A percentile compares a stretch with the other conserved stretches of the same genome.
These are phyloP conservation scores for Enteromius afrohamiltoni DNA, from an alignment of 2,797 vertebrate species.

Conservation along the genomic window DNA sequence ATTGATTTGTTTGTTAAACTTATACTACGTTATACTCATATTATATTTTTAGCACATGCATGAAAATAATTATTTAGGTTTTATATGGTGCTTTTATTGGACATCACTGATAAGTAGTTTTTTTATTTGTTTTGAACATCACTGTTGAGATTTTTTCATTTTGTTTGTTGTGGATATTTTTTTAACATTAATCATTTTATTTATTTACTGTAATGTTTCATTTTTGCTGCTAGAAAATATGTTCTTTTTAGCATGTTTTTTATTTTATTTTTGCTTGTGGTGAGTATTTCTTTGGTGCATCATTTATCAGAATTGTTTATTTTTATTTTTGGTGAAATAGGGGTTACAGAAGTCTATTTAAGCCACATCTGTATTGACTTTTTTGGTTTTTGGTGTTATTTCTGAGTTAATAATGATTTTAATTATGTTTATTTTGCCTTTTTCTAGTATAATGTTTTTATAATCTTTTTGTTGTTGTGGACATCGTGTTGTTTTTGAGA, in stretches of 20 bases:
- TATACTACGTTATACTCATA: too few species aligned
- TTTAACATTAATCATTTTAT: neutral
- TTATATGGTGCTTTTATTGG: neutral
- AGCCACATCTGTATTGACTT: too few species aligned
- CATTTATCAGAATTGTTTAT: neutral
- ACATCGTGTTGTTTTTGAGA: too few species aligned
- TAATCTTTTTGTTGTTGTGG: too few species aligned
- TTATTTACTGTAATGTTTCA: neutral
- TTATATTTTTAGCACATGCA: too few species aligned
- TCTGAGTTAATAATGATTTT: too few species aligned
- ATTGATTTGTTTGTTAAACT: too few species aligned
- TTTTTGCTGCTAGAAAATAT: neutral
- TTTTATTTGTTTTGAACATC: neutral
- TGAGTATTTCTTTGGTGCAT: neutral
- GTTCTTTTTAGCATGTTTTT: neutral
- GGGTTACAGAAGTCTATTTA: neutral
- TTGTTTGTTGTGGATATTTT: neutral
- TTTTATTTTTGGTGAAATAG: neutral
- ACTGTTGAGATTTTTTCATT: neutral
- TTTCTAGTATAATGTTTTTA: too few species aligned
- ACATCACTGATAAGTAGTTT: neutral
- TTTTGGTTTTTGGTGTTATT: too few species aligned
- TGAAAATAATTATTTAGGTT: neutral
- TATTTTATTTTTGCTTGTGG: neutral
- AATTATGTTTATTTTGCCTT: too few species aligned